These are phyloP conservation scores for Herpetotheres cachinnans DNA, from an alignment of 2,113 vertebrate species.

Conservation along the genomic window DNA sequence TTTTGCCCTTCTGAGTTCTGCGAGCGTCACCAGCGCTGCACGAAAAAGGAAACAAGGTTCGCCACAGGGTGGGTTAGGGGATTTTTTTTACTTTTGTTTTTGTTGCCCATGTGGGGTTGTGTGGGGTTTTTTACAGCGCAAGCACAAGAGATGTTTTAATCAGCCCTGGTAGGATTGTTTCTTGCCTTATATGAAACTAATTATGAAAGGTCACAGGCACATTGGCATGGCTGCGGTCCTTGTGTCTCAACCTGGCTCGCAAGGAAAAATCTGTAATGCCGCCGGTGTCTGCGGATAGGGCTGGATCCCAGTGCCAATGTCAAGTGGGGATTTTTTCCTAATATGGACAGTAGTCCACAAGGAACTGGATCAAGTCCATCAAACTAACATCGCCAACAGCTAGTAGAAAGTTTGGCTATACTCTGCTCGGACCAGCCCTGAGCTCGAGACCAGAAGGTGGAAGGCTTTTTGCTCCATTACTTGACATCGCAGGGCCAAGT, in stretches of 20 bases:
- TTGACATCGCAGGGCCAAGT: background rate
- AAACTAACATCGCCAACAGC: background rate
- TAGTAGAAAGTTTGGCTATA: background rate
- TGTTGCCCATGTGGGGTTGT: background rate
- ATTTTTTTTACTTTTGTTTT: constrained; percentile 32
- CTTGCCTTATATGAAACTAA: background rate
- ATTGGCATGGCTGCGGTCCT: background rate
- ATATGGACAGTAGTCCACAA: constrained; percentile 32
- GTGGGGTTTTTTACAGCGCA: background rate
- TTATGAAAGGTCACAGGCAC: background rate
- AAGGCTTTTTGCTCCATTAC: background rate
- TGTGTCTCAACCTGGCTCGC: background rate
- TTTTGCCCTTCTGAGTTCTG: background rate
- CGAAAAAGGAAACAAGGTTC: constrained; percentile 14
- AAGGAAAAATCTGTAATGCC: background rate
- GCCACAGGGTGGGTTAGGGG: constrained; percentile 27
- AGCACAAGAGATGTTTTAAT: background rate
- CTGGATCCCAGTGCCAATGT: background rate
- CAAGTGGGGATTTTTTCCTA: constrained; percentile 48
- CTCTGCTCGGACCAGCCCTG: background rate
- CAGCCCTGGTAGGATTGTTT: background rate
- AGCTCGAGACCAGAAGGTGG: background rate
- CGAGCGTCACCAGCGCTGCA: background rate
- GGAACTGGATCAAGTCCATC: constrained; percentile 23
- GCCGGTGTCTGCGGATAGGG: background rate